These are phyloP conservation scores for Lethocerus indicus DNA, from an alignment of 1,140 invertebrate genomes.

Conservation along the genomic window DNA sequence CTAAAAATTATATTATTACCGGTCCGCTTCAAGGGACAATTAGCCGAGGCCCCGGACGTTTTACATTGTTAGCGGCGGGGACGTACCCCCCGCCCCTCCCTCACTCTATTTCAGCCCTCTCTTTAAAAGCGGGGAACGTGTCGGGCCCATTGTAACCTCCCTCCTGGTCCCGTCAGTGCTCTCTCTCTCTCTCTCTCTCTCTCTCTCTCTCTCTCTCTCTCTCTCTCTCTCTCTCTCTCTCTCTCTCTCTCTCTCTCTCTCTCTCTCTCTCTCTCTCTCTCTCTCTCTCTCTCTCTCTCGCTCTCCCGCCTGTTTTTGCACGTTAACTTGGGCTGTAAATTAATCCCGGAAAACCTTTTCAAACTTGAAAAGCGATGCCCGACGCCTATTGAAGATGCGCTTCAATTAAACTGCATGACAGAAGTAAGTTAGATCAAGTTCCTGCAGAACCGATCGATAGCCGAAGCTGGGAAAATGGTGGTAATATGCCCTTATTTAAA, in stretches of 20 bases:
- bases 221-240: constrained; percentile 1
- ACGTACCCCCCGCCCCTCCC: not conserved
- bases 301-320: too few relatives aligned
- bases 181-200: constrained; percentile 4
- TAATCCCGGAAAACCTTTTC: not conserved
- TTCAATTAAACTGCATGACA: too few relatives aligned
- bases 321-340: not conserved
- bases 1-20: too few relatives aligned
- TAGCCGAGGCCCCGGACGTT: not conserved
- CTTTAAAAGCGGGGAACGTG: not conserved
- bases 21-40: not conserved
- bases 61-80: too few relatives aligned
- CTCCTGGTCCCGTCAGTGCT: not conserved
- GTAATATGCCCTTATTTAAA: too few relatives aligned
- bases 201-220: constrained; percentile 1
- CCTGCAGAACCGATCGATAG: too few relatives aligned
- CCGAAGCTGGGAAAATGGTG: too few relatives aligned
- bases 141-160: not conserved
- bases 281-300: too few relatives aligned
- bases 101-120: not conserved
- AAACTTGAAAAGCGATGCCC: not conserved
- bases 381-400: not conserved
- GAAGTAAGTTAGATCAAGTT: too few relatives aligned
- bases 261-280: not conserved
- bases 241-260: not conserved